Conservation (phyloP, 53 echinoderm and acorn worm genomes). For the Temnopleurus reevesii region DNA sequence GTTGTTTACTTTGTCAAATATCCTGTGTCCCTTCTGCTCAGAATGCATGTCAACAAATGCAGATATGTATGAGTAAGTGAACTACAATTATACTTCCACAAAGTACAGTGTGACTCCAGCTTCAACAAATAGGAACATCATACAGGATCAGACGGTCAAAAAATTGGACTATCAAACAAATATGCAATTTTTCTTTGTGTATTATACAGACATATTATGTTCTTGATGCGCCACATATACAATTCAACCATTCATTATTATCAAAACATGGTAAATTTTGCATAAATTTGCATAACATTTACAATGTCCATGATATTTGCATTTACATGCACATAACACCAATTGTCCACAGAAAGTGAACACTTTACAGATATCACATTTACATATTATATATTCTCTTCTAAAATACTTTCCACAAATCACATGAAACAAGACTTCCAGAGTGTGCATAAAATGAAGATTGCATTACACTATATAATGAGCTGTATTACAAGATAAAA, state of each 20-base stretch:
- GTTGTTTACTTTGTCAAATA: too few species aligned
- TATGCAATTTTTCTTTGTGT: constrained; percentile 6
- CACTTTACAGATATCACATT: neutral
- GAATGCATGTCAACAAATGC: too few species aligned
- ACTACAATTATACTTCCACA: too few species aligned
- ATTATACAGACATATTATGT: constrained; percentile 18
- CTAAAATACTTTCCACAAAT: neutral
- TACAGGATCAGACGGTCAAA: too few species aligned
- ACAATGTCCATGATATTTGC: constrained; percentile 33
- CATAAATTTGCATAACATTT: constrained; percentile 53
- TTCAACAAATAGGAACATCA: too few species aligned
- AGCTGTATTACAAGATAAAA: neutral
- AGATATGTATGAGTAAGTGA: too few species aligned
- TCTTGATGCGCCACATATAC: constrained; percentile 26
- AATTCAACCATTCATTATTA: neutral
- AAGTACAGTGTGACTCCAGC: too few species aligned
- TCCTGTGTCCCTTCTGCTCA: too few species aligned
- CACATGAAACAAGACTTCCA: neutral
- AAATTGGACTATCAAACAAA: too few species aligned
- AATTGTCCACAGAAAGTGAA: neutral
- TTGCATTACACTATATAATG: neutral
- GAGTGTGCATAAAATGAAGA: neutral
- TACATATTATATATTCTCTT: neutral
- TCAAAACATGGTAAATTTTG: neutral
- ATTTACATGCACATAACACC: neutral